Percentiles rank a stretch among this genome's conserved stretches.
These are phyloP conservation scores for Xestobium rufovillosum DNA, from an alignment of 2,888 invertebrate genomes.

Conservation along the genomic window DNA sequence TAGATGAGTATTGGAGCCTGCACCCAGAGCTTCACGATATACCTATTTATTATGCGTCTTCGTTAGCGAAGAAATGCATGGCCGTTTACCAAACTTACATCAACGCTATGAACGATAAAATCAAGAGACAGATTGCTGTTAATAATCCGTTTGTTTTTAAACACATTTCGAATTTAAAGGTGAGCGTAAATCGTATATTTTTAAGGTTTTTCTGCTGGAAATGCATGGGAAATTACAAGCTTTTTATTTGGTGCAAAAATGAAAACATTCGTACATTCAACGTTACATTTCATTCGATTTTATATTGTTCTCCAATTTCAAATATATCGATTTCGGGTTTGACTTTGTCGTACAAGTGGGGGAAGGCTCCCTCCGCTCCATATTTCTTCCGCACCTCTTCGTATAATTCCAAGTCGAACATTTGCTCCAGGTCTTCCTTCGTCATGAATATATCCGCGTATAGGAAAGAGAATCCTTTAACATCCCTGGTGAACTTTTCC, in stretches of 20 bases:
- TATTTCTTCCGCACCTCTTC: slow-evolving; percentile 54
- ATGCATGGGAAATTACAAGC: too few species aligned
- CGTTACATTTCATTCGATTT: slow-evolving; percentile 11
- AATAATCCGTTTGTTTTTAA: slow-evolving; percentile 99
- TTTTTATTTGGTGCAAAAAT: not conserved
- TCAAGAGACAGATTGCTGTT: slow-evolving; percentile 90
- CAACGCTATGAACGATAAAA: slow-evolving; percentile 98
- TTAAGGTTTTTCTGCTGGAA: not conserved
- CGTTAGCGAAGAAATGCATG: slow-evolving; percentile 99
- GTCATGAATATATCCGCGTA: slow-evolving; percentile 68
- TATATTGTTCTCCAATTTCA: slow-evolving; percentile 44
- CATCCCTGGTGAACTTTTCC: slow-evolving; percentile 61
- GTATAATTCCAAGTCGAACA: slow-evolving; percentile 61
- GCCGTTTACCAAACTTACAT: slow-evolving; percentile 99
- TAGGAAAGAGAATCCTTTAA: slow-evolving; percentile 61
- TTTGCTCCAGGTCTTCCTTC: slow-evolving; percentile 54
- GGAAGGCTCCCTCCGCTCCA: slow-evolving; percentile 53
- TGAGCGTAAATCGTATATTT: slow-evolving; percentile 29
- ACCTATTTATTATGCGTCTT: slow-evolving; percentile 98
- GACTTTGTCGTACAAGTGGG: slow-evolving; percentile 59
- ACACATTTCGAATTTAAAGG: slow-evolving; percentile 91
- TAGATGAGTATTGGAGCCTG: slow-evolving; percentile 97
- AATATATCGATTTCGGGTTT: slow-evolving; percentile 61
- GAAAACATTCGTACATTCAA: not conserved
- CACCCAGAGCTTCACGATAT: slow-evolving; percentile 97